A percentile compares a stretch with the other conserved stretches of the same genome.
phyloP scores from a whole-genome alignment of 2,888 invertebrate species.

The Chaetogeoica ovagalla region DNA sequence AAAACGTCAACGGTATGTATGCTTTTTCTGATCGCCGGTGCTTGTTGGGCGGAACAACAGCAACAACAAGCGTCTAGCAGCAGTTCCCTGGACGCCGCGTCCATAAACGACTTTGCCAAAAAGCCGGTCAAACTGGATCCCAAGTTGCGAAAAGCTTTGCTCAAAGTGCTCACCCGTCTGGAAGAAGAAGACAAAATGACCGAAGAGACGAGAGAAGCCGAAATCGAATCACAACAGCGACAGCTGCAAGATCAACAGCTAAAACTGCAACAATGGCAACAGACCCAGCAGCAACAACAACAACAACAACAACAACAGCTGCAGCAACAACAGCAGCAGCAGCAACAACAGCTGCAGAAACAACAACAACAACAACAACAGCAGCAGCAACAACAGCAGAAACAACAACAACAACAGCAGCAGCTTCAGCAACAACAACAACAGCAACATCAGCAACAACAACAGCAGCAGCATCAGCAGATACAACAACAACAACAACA shows the following conservation, averaged over 20 bases:
- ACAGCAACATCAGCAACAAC: neutral
- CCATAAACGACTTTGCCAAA: constrained; percentile 54
- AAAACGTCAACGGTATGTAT: constrained; percentile 5
- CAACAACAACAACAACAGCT: neutral
- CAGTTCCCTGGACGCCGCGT: neutral
- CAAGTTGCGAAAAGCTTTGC: constrained; percentile 73
- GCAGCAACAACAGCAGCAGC: constrained; percentile 57
- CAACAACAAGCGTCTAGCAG: neutral
- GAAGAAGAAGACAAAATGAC: constrained; percentile 65
- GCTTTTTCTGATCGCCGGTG: neutral
- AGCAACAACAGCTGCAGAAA: constrained; percentile 55
- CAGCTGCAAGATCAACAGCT: constrained; percentile 5
- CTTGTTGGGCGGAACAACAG: constrained; percentile 20
- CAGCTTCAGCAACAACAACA: neutral
- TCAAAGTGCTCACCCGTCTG: constrained; percentile 75
- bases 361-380: constrained; percentile 20
- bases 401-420: neutral
- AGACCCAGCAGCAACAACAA: neutral
- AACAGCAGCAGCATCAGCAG: neutral
- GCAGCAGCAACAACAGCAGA: neutral
- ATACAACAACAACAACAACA: neutral
- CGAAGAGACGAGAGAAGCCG: neutral
- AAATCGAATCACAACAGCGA: constrained; percentile 27
- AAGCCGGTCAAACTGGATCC: constrained; percentile 69
- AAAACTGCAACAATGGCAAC: constrained; percentile 59